Evolutionary conservation across 2,113 vertebrate genomes (phyloP).

Genomic region (Neomonachus schauinslandi): DNA sequence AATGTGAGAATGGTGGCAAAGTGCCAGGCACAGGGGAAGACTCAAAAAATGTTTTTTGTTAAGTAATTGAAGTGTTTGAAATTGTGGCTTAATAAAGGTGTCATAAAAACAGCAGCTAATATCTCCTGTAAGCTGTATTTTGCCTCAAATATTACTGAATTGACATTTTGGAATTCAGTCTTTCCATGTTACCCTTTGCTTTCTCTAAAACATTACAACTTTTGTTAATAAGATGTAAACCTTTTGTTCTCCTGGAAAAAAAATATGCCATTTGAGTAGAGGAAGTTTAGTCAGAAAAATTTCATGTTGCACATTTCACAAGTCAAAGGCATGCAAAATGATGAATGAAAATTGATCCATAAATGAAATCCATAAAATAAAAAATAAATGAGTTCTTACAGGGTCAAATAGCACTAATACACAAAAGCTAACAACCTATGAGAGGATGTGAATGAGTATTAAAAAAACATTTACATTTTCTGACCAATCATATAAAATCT

Average conservation of each 20-base stretch:
- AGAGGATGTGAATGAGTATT: background rate
- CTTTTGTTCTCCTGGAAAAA: background rate
- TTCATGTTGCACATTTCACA: background rate
- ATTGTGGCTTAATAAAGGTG: background rate
- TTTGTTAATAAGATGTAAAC: background rate
- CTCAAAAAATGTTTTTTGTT: background rate
- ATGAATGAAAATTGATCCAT: background rate
- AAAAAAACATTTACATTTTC: background rate
- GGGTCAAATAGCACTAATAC: background rate
- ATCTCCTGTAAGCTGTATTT: background rate
- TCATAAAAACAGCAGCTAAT: background rate
- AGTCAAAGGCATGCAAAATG: background rate
- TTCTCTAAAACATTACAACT: background rate
- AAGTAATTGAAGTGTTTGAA: background rate
- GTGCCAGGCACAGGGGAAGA: background rate
- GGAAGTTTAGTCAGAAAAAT: background rate
- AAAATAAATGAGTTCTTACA: background rate
- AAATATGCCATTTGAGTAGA: background rate
- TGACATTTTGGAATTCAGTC: background rate
- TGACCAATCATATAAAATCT: background rate
- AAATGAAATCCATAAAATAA: background rate
- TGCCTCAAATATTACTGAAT: background rate
- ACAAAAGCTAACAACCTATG: background rate
- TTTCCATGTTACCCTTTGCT: background rate
- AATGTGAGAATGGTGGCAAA: background rate